These are phyloP conservation scores for Nephrotoma guestfalica DNA, from an alignment of 2,888 invertebrate genomes.

Conservation along the genomic window DNA sequence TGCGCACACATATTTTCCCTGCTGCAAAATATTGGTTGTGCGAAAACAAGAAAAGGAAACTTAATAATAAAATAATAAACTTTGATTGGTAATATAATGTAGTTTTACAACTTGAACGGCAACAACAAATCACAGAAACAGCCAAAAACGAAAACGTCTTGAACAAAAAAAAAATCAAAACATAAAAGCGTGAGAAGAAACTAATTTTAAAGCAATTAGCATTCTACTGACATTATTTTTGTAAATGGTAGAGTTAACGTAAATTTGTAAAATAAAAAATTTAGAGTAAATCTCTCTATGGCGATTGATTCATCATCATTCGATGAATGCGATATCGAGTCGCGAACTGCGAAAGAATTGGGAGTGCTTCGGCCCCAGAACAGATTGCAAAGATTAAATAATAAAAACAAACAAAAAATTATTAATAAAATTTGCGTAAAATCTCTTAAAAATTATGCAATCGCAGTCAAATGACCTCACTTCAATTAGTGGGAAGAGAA, in stretches of 20 bases:
- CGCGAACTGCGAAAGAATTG: too few species aligned
- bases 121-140: not conserved
- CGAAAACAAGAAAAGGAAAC: not conserved
- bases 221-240: constrained; percentile 1
- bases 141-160: not conserved
- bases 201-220: constrained; percentile 3
- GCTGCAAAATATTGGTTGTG: not conserved
- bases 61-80: not conserved
- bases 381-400: too few species aligned
- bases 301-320: not conserved
- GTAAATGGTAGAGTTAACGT: not conserved
- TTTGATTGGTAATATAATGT: not conserved
- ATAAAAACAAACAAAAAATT: too few species aligned
- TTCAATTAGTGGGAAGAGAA: too few species aligned
- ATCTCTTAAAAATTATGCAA: too few species aligned
- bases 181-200: constrained; percentile 5
- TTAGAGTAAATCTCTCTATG: not conserved
- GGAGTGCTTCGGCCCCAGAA: too few species aligned
- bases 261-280: not conserved
- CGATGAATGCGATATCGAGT: too few species aligned
- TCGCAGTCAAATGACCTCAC: too few species aligned
- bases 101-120: not conserved
- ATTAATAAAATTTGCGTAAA: too few species aligned
- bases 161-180: not conserved
- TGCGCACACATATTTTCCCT: not conserved